A percentile compares a stretch with the other conserved stretches of the same genome.
These are phyloP conservation scores for Drosophila cracens DNA, from an alignment of 2,888 invertebrate genomes.

Conservation along the genomic window DNA sequence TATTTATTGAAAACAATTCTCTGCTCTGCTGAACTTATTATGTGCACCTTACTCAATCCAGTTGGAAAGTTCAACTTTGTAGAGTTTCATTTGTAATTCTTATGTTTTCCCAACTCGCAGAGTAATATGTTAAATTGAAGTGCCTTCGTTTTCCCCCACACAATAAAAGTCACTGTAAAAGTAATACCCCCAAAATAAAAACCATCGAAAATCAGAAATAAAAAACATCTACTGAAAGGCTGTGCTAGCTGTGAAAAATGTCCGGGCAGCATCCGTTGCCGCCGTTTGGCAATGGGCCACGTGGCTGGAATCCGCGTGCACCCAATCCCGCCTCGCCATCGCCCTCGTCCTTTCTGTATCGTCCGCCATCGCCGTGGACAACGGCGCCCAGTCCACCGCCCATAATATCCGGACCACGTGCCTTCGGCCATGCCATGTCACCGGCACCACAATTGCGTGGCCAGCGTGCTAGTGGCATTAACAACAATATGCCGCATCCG, in stretches of 20 bases:
- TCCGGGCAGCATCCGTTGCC: constrained; percentile 83
- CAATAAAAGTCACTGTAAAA: constrained; percentile 12
- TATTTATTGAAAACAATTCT: constrained; percentile 2
- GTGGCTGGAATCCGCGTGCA: constrained; percentile 84
- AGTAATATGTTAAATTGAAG: constrained; percentile 71
- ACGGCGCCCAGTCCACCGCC: constrained; percentile 90
- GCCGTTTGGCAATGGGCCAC: constrained; percentile 82
- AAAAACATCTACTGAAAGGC: constrained; percentile 25
- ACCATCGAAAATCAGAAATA: constrained; percentile 1
- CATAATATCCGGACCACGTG: constrained; percentile 88
- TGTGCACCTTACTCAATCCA: not conserved
- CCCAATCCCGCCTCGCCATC: constrained; percentile 83
- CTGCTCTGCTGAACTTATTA: not conserved
- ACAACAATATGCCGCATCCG: constrained; percentile 87
- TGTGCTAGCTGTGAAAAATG: constrained; percentile 71
- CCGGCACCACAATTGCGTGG: constrained; percentile 85
- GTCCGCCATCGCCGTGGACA: constrained; percentile 90
- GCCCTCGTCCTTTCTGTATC: constrained; percentile 88
- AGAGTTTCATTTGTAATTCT: not conserved
- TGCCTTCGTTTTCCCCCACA: constrained; percentile 28
- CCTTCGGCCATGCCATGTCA: constrained; percentile 85
- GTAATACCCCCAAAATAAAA: not conserved
- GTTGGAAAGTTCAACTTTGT: not conserved
- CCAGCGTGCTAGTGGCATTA: constrained; percentile 76
- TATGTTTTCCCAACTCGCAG: constrained; percentile 39